Conservation (phyloP, 53 echinoderm and acorn worm species). For the Astropecten irregularis region DNA sequence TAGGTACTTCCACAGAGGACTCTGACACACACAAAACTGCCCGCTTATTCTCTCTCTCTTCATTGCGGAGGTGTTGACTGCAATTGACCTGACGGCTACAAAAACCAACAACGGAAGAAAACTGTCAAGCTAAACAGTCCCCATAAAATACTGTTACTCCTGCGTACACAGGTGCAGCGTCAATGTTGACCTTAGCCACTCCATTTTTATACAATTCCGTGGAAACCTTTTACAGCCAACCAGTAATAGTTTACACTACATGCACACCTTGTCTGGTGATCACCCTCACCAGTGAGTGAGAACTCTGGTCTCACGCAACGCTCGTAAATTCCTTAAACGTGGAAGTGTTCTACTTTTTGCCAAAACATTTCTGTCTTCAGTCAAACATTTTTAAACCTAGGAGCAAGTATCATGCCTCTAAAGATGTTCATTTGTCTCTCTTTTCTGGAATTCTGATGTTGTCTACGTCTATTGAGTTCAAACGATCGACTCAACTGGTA, state of each 20-base stretch:
- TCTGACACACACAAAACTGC: no score
- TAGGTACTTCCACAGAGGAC: no score
- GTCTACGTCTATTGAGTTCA: no score
- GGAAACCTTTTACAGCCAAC: not conserved
- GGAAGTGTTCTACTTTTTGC: slow-evolving; percentile 23
- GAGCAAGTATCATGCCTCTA: not conserved
- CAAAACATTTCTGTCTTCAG: not conserved
- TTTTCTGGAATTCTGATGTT: no score
- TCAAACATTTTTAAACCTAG: not conserved
- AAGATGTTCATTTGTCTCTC: no score
- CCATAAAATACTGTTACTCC: slow-evolving; percentile 50
- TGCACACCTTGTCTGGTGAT: no score
- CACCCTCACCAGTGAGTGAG: no score
- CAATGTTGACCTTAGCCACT: not conserved
- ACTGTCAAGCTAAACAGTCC: slow-evolving; percentile 29
- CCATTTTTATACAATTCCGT: not conserved
- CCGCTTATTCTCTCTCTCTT: no score
- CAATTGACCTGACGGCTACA: slow-evolving; percentile 34
- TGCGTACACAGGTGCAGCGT: slow-evolving; percentile 40
- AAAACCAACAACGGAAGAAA: slow-evolving; percentile 33
- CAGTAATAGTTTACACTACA: not conserved
- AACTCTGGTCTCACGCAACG: slow-evolving; percentile 42
- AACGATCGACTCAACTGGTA: no score
- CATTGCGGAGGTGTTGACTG: slow-evolving; percentile 41
- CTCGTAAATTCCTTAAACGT: slow-evolving; percentile 37